Evolutionary conservation across 2,113 vertebrate genomes (phyloP).

Genomic region (Eupsittula cactorum): DNA sequence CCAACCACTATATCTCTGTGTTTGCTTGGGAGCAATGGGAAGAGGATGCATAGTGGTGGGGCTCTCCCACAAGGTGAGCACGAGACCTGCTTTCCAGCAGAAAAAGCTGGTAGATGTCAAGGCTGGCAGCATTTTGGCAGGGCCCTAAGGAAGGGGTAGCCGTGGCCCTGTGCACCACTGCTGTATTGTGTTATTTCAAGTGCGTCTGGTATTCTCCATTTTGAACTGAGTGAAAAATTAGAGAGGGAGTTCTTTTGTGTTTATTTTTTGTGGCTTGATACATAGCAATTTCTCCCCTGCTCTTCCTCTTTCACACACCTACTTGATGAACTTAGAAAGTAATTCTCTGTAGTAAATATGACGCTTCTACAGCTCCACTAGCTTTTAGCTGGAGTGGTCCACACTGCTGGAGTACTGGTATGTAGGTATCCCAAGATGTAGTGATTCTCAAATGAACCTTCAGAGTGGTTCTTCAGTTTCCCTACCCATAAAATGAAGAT

Average conservation of each 20-base stretch:
- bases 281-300: not conserved
- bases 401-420: not conserved
- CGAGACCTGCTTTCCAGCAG: not conserved
- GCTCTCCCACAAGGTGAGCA: not conserved
- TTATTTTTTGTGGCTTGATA: not conserved
- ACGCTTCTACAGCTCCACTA: not conserved
- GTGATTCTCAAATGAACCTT: not conserved
- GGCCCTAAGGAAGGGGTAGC: not conserved
- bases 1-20: not conserved
- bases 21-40: not conserved
- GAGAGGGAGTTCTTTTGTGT: fast-evolving
- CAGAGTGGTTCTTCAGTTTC: not conserved
- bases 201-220: not conserved
- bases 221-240: not conserved
- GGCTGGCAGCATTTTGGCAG: fast-evolving
- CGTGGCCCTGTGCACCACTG: not conserved
- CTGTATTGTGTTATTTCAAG: not conserved
- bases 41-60: not conserved
- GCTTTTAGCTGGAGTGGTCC: not conserved
- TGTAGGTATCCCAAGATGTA: not conserved
- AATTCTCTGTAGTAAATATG: not conserved
- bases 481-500: not conserved
- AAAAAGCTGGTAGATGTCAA: not conserved
- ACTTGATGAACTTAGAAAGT: not conserved
- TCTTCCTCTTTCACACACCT: not conserved